Base-by-base conservation (phyloP, 2,888 invertebrate species). In the Dicyrtomina minuta region DNA sequence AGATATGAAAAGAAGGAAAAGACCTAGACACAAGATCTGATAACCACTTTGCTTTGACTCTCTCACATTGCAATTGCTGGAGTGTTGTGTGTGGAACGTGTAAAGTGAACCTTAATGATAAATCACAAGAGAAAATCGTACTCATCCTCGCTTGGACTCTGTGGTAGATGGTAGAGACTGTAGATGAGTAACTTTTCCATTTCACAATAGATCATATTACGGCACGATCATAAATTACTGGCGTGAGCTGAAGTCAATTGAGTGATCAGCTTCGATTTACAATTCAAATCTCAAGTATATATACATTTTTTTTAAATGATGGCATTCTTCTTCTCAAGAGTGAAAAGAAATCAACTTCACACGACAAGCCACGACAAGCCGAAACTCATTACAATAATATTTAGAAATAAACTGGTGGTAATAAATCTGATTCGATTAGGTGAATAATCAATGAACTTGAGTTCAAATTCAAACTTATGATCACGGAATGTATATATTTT, bases 251-350 rank as follows among this genome's bases (percentile, higher is more conserved):
- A 12, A 65, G 53, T 65, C 55, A 65, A 65, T 65, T 65, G 65
- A 65, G 65, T 65, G 65, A 65, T 65, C 65, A 65, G 56, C 65
- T 55, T 65, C 55, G 22, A 65, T 65, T 65, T 65, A 56, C 55
- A 65, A 65, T 65, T 55, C 56, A 65, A 65, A 65, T 65, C 53
- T 33, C 33, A 33, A 33, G 4, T n/a, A n/a, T n/a, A n/a, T n/a
- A 41, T 44, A 65, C 22, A 41, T 24, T 65, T 65, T 53, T 65
- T 26, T 24, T 43, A 65, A 58, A 41, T 41, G 20, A 41, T 13
- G 39, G 27, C 33, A 20, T 39, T 58, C 39, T 58, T 41, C 56
- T 46, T 20, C 17, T 17, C 55, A 26, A 55, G 10, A 56, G 56
- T 27, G 56, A 33, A 26, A 56, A 56, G 51, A 20, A 22, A 26